Conservation (phyloP, 2,113 vertebrate species). For the Leptocoma aspasia region DNA sequence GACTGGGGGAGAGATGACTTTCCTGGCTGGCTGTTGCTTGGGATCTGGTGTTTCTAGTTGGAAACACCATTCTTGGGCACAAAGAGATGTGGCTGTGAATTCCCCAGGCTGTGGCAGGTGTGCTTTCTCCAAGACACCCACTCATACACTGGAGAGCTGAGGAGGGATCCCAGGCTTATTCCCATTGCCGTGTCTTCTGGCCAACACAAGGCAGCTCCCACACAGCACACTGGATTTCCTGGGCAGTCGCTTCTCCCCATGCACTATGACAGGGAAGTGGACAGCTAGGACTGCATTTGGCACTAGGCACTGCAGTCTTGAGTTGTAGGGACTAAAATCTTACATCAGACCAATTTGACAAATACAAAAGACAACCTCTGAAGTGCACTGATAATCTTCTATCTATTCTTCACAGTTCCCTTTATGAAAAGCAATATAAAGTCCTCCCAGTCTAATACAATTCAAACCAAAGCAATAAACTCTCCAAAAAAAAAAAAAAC, state of each 20-base stretch:
- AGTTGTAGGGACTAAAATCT: not conserved
- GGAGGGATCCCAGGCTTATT: not conserved
- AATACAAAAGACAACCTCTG: not conserved
- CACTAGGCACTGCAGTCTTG: not conserved
- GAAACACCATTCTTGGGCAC: not conserved
- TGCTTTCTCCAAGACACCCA: not conserved
- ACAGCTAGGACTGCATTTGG: not conserved
- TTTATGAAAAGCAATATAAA: not conserved
- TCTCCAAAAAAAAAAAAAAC: not conserved
- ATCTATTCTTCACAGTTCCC: not conserved
- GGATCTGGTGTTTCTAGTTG: not conserved
- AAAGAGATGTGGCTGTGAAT: not conserved
- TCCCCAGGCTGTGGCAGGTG: not conserved
- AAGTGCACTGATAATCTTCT: not conserved
- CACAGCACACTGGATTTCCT: not conserved
- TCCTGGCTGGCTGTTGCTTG: not conserved
- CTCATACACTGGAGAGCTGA: not conserved
- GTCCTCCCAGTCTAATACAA: not conserved
- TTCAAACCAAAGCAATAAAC: not conserved
- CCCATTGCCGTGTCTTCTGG: fast-evolving
- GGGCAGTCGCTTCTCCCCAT: not conserved
- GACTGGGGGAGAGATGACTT: not conserved
- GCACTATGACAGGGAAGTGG: not conserved
- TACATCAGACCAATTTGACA: fast-evolving
- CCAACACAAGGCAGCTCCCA: not conserved